Evolutionary conservation across 2,797 vertebrate genomes (phyloP).

Genomic region (Salarias fasciatus): DNA sequence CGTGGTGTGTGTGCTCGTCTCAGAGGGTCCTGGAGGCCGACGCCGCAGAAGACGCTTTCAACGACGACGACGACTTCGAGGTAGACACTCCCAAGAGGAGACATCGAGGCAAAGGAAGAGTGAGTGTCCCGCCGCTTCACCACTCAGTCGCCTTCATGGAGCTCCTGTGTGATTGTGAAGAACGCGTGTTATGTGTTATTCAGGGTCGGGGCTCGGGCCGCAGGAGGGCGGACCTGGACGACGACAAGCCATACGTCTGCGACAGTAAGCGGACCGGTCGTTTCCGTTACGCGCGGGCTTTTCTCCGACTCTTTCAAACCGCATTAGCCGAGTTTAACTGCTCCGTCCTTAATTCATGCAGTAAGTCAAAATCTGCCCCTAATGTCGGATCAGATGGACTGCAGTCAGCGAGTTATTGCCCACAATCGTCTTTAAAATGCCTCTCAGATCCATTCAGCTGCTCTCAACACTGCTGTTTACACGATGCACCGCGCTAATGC

Average conservation of each 20-base stretch:
- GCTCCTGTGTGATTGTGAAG: conserved; percentile 1
- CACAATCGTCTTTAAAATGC: too few relatives aligned
- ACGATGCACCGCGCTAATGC: background rate
- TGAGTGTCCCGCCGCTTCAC: conserved; percentile 81
- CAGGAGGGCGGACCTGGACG: conserved; percentile 90
- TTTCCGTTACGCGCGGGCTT: background rate
- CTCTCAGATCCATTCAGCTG: background rate
- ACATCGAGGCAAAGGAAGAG: conserved; percentile 95
- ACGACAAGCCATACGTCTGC: conserved; percentile 98
- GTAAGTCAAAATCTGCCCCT: too few relatives aligned
- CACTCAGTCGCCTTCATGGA: background rate
- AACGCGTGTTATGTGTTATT: conserved; percentile 12
- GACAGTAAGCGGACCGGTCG: conserved; percentile 89
- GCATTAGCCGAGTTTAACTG: too few relatives aligned
- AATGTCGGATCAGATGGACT: too few relatives aligned
- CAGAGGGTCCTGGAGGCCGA: conserved; percentile 97
- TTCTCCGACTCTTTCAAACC: too few relatives aligned
- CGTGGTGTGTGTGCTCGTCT: conserved; percentile 32
- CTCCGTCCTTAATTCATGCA: too few relatives aligned
- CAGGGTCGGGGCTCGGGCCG: conserved; percentile 95
- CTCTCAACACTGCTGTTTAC: background rate
- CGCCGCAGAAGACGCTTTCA: conserved; percentile 94
- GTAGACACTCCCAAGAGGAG: conserved; percentile 96
- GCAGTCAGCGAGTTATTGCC: too few relatives aligned
- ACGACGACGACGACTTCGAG: conserved; percentile 95